Percentiles rank a stretch among this genome's conserved stretches.
Evolutionary conservation across 2,888 invertebrate species (phyloP).

Genomic region (Galeruca laticollis): DNA sequence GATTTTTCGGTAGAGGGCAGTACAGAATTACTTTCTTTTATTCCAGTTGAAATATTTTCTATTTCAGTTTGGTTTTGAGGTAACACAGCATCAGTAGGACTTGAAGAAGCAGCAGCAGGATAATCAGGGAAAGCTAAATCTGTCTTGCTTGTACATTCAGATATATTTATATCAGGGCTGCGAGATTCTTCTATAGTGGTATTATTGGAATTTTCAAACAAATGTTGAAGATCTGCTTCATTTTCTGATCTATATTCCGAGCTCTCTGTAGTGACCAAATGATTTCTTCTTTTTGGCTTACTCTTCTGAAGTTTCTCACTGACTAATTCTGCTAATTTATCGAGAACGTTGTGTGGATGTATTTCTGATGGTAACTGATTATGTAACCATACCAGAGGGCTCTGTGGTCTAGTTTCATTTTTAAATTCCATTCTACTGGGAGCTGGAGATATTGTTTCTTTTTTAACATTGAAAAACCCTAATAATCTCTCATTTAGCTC

Average conservation of each 20-base stretch:
- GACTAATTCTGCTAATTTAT: constrained; percentile 48
- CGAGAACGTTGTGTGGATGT: constrained; percentile 42
- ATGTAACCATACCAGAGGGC: constrained; percentile 7
- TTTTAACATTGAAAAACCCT: constrained; percentile 50
- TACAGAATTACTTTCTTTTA: background rate
- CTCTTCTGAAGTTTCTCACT: constrained; percentile 39
- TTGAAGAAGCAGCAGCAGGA: background rate
- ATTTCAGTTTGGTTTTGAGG: background rate
- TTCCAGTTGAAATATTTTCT: background rate
- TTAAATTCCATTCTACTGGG: constrained; percentile 31
- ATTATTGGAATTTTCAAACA: constrained; percentile 38
- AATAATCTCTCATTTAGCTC: constrained; percentile 42
- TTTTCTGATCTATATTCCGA: constrained; percentile 49
- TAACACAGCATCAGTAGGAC: background rate
- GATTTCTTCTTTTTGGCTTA: constrained; percentile 16
- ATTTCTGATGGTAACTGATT: constrained; percentile 21
- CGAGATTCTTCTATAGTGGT: constrained; percentile 32
- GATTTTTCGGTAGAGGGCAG: too few species aligned
- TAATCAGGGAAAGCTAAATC: background rate
- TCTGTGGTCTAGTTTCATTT: constrained; percentile 18
- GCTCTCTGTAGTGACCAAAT: background rate
- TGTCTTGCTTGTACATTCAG: background rate
- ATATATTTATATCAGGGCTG: constrained; percentile 15
- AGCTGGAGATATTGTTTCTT: constrained; percentile 40
- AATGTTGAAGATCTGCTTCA: constrained; percentile 47